Conservation (phyloP, 2,113 vertebrate genomes). For the Dendrocopos noguchii region DNA sequence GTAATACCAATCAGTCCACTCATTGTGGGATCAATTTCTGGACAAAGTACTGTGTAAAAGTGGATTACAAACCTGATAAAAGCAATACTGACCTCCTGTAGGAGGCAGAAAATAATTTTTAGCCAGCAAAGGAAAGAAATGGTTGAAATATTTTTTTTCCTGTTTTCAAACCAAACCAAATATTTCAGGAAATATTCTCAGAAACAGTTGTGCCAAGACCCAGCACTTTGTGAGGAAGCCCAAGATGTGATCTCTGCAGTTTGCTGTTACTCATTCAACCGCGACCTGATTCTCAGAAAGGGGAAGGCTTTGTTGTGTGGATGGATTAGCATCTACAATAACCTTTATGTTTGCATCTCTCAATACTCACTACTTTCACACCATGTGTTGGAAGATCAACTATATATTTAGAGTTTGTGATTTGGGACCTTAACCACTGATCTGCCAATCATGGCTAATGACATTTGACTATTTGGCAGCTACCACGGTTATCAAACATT, state of each 20-base stretch:
- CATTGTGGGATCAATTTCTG: background rate
- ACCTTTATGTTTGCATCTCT: background rate
- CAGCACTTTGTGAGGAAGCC: background rate
- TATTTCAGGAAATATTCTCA: background rate
- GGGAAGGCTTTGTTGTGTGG: background rate
- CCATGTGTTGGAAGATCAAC: background rate
- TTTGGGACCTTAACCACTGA: background rate
- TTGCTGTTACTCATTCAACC: background rate
- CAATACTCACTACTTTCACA: background rate
- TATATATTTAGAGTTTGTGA: background rate
- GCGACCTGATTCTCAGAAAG: background rate
- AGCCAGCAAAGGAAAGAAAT: background rate
- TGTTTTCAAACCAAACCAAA: background rate
- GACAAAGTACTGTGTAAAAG: background rate
- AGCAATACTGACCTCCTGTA: background rate
- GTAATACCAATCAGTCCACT: background rate
- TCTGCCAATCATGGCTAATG: background rate
- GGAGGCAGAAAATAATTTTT: background rate
- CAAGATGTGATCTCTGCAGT: background rate
- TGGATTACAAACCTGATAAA: background rate
- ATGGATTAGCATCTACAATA: background rate
- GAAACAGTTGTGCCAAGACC: background rate
- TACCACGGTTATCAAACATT: too few relatives aligned
- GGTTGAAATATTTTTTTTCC: background rate
- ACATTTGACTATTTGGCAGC: background rate